Conservation (phyloP, 2,888 invertebrate species). For the Rhamphomyia laevipes region DNA sequence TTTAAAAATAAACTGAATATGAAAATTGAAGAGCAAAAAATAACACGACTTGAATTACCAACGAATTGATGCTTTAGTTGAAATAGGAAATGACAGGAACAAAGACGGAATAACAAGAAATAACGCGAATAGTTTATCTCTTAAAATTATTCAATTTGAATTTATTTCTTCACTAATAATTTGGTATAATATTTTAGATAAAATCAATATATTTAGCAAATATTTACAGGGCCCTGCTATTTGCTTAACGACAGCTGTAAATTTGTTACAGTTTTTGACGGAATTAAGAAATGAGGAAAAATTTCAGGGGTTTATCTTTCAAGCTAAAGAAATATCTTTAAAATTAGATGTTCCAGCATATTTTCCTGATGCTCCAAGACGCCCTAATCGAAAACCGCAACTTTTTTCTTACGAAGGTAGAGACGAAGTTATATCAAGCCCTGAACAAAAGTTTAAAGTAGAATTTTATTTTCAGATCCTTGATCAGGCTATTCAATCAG, state of each 20-base stretch:
- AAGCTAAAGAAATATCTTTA: conserved; percentile 5
- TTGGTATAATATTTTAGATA: conserved; percentile 2
- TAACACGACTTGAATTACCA: no score
- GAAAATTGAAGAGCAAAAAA: no score
- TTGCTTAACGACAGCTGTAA: conserved; percentile 6
- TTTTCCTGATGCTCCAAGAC: conserved; percentile 4
- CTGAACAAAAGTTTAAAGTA: no score
- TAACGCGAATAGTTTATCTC: conserved; percentile 4
- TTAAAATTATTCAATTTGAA: conserved; percentile 7
- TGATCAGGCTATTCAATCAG: no score
- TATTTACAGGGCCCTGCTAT: no score
- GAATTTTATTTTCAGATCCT: no score
- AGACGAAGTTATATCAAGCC: no score
- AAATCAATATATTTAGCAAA: no score
- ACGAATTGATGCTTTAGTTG: no score
- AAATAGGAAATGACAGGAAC: no score
- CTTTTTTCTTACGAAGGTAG: conserved; percentile 6
- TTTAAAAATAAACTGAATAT: no score
- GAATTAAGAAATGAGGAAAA: conserved; percentile 5
- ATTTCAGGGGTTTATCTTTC: conserved; percentile 4
- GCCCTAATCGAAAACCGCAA: conserved; percentile 2
- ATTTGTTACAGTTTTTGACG: conserved; percentile 4
- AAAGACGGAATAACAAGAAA: conserved; percentile 1
- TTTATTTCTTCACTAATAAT: background rate
- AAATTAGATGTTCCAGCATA: conserved; percentile 6